These are phyloP conservation scores for Thamnophis elegans DNA, from an alignment of 2,797 vertebrate genomes.

Conservation along the genomic window DNA sequence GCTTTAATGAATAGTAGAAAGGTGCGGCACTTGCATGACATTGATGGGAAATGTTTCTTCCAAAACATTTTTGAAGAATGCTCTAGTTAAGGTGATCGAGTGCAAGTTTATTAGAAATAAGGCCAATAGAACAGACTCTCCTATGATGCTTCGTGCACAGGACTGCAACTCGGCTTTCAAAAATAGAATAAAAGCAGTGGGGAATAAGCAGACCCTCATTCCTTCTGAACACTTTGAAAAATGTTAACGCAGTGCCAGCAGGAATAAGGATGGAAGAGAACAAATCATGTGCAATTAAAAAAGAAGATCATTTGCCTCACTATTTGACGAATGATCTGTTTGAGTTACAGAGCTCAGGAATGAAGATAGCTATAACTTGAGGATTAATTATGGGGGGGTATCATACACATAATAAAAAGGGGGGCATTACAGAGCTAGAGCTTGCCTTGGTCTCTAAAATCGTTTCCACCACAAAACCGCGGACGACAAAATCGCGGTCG, in stretches of 20 bases:
- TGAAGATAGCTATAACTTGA: slow-evolving; percentile 58
- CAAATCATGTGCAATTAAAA: slow-evolving; percentile 14
- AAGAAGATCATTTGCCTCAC: slow-evolving; percentile 13
- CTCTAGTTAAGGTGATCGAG: fast-evolving
- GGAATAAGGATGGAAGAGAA: slow-evolving; percentile 20
- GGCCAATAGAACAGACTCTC: neutral
- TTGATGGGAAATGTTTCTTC: neutral
- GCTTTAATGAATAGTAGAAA: neutral
- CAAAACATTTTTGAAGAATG: neutral
- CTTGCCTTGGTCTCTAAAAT: neutral
- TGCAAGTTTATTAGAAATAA: neutral
- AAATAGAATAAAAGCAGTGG: neutral
- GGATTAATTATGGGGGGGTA: slow-evolving; percentile 38
- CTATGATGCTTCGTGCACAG: neutral
- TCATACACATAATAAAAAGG: slow-evolving; percentile 22
- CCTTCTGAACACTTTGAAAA: slow-evolving; percentile 1
- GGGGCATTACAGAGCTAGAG: slow-evolving; percentile 25
- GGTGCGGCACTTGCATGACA: neutral
- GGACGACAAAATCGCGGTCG: too few relatives aligned
- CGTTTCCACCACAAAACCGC: too few relatives aligned
- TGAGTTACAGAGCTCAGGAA: slow-evolving; percentile 48
- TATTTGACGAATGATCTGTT: slow-evolving; percentile 18
- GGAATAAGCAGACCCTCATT: slow-evolving; percentile 25
- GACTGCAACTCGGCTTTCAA: neutral
- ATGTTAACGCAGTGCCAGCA: slow-evolving; percentile 6